A percentile compares a stretch with the other conserved stretches of the same genome.
Conservation (phyloP, 2,113 vertebrate species). For the Herpailurus yagouaroundi region DNA sequence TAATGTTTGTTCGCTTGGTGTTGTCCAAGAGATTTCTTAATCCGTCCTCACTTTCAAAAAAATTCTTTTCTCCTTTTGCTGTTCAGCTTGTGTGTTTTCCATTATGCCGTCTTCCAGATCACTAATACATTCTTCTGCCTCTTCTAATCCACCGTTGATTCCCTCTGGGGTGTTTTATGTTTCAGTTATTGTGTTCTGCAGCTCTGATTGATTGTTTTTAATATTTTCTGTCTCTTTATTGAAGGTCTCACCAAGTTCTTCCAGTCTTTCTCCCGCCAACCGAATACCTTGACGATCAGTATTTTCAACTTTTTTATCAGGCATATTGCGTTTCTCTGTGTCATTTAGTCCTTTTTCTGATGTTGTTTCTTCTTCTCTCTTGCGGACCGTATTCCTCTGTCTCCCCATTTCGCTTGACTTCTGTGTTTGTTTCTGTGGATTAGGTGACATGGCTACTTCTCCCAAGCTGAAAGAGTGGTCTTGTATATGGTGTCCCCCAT, state of each 20-base stretch:
- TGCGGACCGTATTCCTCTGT: background rate
- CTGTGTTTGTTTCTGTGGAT: background rate
- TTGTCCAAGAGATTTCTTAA: background rate
- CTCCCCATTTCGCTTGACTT: background rate
- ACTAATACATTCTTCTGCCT: too few species aligned
- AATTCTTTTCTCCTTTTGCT: background rate
- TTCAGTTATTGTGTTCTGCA: too few species aligned
- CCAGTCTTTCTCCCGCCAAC: background rate
- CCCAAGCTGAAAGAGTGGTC: too few species aligned
- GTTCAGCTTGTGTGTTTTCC: background rate
- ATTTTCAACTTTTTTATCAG: background rate
- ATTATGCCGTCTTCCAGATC: background rate
- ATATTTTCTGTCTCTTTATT: too few species aligned
- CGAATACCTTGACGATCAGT: background rate
- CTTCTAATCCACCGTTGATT: too few species aligned
- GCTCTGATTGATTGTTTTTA: too few species aligned
- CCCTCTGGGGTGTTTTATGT: too few species aligned
- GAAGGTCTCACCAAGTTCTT: background rate
- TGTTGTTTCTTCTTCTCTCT: background rate
- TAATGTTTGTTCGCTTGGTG: background rate
- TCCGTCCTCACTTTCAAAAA: background rate
- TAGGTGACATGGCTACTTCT: background rate
- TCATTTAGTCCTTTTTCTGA: background rate
- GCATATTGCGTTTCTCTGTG: background rate
- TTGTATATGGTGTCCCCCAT: background rate